A percentile compares a stretch with the other conserved stretches of the same genome.
These are phyloP conservation scores for Florisuga fusca DNA, from an alignment of 2,797 vertebrate genomes.

Conservation along the genomic window DNA sequence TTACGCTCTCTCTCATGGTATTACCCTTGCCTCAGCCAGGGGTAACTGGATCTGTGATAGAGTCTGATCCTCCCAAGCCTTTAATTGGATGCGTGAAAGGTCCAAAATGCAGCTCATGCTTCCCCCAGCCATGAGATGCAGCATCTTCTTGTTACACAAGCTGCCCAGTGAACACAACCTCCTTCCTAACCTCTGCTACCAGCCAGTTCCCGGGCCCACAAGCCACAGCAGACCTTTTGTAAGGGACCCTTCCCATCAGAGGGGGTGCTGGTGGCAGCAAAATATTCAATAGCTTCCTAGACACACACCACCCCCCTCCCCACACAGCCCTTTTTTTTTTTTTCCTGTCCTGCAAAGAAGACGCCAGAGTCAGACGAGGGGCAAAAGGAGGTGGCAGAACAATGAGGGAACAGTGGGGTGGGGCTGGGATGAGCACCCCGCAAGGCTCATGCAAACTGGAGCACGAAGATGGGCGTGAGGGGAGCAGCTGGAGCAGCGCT, in stretches of 20 bases:
- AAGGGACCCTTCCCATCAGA: not conserved
- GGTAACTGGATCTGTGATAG: slow-evolving; percentile 25
- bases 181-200: not conserved
- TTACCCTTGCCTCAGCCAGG: not conserved
- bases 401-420: not conserved
- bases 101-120: slow-evolving; percentile 35
- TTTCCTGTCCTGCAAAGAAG: not conserved
- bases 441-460: not conserved
- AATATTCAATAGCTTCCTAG: not conserved
- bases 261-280: fast-evolving
- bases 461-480: fast-evolving
- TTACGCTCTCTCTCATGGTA: not conserved
- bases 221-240: not conserved
- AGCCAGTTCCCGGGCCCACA: not conserved
- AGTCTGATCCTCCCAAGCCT: slow-evolving; percentile 63
- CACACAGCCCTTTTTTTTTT: no score
- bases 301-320: no score
- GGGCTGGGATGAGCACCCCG: fast-evolving
- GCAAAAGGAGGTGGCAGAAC: not conserved
- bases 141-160: not conserved
- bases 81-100: slow-evolving; percentile 60
- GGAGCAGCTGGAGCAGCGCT: not conserved
- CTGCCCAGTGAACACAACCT: not conserved
- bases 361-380: fast-evolving
- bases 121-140: not conserved